These are phyloP conservation scores for Dyspetes luteomarginatus DNA, from an alignment of 2,888 invertebrate species.

Conservation along the genomic window DNA sequence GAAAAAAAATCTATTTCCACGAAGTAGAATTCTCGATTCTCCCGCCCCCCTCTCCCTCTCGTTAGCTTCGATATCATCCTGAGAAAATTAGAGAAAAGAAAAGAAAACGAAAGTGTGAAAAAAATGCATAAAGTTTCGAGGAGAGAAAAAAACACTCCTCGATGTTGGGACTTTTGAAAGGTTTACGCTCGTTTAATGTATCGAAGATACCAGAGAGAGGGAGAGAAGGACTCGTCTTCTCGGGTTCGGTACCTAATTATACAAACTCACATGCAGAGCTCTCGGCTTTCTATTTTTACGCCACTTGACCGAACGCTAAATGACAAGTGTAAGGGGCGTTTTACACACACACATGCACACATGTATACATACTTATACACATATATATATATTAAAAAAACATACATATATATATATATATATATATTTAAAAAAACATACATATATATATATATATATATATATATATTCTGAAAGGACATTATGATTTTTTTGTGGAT, in stretches of 20 bases:
- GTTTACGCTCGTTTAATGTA: constrained; percentile 71
- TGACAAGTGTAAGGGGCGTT: constrained; percentile 71
- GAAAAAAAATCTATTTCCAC: constrained; percentile 41
- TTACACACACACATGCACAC: constrained; percentile 11
- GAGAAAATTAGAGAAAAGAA: constrained; percentile 27
- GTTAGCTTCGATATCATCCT: constrained; percentile 47
- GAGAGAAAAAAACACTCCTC: constrained; percentile 65
- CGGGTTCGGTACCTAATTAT: constrained; percentile 81
- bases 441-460: neutral
- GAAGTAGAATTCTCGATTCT: constrained; percentile 1
- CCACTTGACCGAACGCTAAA: constrained; percentile 79
- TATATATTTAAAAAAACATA: neutral
- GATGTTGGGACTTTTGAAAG: constrained; percentile 68
- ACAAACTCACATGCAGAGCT: constrained; percentile 82
- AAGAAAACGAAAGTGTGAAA: constrained; percentile 51
- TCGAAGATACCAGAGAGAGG: constrained; percentile 66
- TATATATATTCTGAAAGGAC: constrained; percentile 4
- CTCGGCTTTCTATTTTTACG: constrained; percentile 81
- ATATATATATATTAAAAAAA: neutral
- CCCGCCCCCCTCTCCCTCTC: constrained; percentile 44
- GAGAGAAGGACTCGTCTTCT: constrained; percentile 67
- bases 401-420: neutral
- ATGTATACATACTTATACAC: too few species aligned
- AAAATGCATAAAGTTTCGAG: constrained; percentile 44
- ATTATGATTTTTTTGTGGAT: too few species aligned